A percentile compares a stretch with the other conserved stretches of the same genome.
Conservation (phyloP, 2,888 invertebrate genomes). For the Prosopocoilus inquinatus region DNA sequence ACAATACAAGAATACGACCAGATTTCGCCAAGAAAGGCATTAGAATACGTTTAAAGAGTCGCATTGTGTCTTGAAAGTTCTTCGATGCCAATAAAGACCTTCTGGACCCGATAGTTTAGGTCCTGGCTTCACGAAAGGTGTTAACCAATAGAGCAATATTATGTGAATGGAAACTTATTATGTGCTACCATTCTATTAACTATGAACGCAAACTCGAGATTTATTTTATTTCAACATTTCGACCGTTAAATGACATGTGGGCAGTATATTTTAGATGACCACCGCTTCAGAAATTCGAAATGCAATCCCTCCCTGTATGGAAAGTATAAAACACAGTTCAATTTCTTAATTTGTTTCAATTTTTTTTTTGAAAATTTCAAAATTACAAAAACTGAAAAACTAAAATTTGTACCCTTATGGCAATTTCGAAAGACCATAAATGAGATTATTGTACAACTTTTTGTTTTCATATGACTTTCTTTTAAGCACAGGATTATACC, state of each 20-base stretch:
- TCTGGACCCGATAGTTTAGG: slow-evolving; percentile 2
- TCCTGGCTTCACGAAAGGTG: slow-evolving; percentile 21
- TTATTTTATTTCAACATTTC: slow-evolving; percentile 22
- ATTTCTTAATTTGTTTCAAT: too few relatives aligned
- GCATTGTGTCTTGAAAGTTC: slow-evolving; percentile 32
- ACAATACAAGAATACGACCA: slow-evolving; percentile 47
- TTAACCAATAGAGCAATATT: slow-evolving; percentile 28
- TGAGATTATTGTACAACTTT: too few relatives aligned
- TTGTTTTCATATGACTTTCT: too few relatives aligned
- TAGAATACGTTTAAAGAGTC: slow-evolving; percentile 47
- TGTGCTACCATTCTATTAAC: slow-evolving; percentile 17
- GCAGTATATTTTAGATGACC: slow-evolving; percentile 31
- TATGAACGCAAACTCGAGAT: slow-evolving; percentile 15
- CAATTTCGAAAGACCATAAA: too few relatives aligned
- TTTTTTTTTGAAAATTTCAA: too few relatives aligned
- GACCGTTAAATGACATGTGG: slow-evolving; percentile 37
- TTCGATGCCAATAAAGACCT: slow-evolving; percentile 10
- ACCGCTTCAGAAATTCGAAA: slow-evolving; percentile 15
- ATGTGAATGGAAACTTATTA: slow-evolving; percentile 18
- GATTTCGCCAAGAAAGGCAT: slow-evolving; percentile 46
- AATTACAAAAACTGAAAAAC: too few relatives aligned
- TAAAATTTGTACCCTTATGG: too few relatives aligned
- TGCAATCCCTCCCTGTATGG: slow-evolving; percentile 1
- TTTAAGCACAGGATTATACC: too few relatives aligned
- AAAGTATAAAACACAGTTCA: too few relatives aligned